Evolutionary conservation across 2,113 vertebrate species (phyloP), one percentile per base, ranked within the genome.

Genomic region (Theristicus caerulescens): DNA sequence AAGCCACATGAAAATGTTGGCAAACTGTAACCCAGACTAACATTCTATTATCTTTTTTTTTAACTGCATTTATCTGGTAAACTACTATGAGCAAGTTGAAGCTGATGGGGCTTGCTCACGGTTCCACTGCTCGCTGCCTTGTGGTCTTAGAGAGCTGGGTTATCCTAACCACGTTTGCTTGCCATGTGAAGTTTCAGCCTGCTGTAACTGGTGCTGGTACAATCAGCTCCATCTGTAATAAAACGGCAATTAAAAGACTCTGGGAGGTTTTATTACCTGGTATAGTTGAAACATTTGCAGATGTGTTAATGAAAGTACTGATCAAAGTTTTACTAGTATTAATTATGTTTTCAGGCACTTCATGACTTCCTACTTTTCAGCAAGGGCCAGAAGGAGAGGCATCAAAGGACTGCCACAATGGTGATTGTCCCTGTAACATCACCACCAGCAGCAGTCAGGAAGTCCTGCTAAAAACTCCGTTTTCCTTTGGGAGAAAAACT

Each of bases 311-410:
- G 65, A 88, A 95, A 72, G 46, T 29, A 82, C 32, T 26, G 72
- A 95, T 90, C 61, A 67, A 52, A 86, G 74, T 73, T 93, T 88
- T 42, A 20, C 19, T 46, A 12, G 18, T 54, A 67, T 81, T 94
- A 96, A 91, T 97, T 88, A 74, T 34, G 51, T 58, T 95, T 88
- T 80, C 79, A 87, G 79, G 79, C 70, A 54, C 78, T 96, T 93
- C 29, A 5, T 46, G 74, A 13, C 64, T 94, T 97, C 86, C 79
- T 93, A 24, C 59, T 83, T 85, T 73, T 87, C 91, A 96, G 82
- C 84, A 72, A 88, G 74, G 40, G 82, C 93, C 76, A 79, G 95
- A 73, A 85, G 31, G 65, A 82, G 85, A 95, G 44, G 73, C 82
- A 85, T 64, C 89, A 82, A 80, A 88, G 74, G 42, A 16, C 34